phyloP scores from a whole-genome alignment of 2,888 invertebrate genomes.

The Liodrosophila aerea region DNA sequence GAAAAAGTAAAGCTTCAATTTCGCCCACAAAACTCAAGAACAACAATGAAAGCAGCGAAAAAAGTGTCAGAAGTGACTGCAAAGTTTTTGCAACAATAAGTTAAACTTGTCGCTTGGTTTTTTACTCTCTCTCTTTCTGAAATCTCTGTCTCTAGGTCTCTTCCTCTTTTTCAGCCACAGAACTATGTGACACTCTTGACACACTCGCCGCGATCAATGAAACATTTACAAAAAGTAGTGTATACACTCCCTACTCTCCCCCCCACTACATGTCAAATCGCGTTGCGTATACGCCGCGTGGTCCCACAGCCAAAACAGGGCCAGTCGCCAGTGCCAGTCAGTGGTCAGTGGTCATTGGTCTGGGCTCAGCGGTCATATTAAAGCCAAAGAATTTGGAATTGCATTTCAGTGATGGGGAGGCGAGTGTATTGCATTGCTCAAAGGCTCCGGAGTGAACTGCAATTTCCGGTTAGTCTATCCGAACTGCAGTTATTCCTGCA shows the following conservation, averaged over 20 bases:
- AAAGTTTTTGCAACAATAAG: conserved; percentile 63
- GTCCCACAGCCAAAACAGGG: conserved; percentile 29
- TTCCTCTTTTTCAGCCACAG: conserved; percentile 26
- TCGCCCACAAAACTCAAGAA: conserved; percentile 44
- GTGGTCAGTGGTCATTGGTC: conserved; percentile 6
- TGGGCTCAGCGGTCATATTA: conserved; percentile 11
- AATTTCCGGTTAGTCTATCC: conserved; percentile 41
- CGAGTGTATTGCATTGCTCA: conserved; percentile 20
- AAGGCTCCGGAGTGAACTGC: conserved; percentile 35
- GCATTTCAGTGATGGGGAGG: conserved; percentile 5
- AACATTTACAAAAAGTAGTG: conserved; percentile 3
- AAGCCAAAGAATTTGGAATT: conserved; percentile 29
- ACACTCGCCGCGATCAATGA: conserved; percentile 13
- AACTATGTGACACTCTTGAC: conserved; percentile 25
- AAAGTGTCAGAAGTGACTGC: conserved; percentile 64
- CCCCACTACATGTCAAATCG: conserved; percentile 44
- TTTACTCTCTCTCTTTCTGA: conserved; percentile 4
- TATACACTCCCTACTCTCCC: too few species aligned
- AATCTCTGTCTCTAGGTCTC: not conserved
- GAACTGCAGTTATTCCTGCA: conserved; percentile 8
- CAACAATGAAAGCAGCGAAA: conserved; percentile 33
- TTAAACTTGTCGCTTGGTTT: conserved; percentile 40
- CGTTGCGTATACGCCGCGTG: conserved; percentile 53
- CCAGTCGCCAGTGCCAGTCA: too few species aligned
- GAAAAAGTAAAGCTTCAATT: conserved; percentile 26